A percentile compares a stretch with the other conserved stretches of the same genome.
Evolutionary conservation across 2,888 invertebrate species (phyloP).

Genomic region (Andrena marginata): DNA sequence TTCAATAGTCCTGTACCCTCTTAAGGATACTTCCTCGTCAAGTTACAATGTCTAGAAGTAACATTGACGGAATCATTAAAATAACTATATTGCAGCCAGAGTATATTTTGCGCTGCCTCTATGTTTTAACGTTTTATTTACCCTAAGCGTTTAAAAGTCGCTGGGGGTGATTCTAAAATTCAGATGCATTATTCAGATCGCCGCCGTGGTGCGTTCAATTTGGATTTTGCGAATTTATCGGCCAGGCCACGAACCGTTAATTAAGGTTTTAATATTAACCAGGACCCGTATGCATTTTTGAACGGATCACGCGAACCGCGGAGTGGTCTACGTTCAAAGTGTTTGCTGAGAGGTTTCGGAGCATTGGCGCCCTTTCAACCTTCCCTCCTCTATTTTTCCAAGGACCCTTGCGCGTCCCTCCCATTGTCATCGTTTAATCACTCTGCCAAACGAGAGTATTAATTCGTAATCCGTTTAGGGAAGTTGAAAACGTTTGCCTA

Average conservation of each 20-base stretch:
- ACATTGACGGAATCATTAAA: too few species aligned
- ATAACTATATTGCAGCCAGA: too few species aligned
- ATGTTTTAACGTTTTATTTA: neutral
- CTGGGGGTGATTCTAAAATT: slow-evolving; percentile 3
- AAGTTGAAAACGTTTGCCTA: neutral
- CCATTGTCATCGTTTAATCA: neutral
- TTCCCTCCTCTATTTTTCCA: neutral
- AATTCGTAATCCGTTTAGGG: neutral
- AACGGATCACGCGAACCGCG: slow-evolving; percentile 23
- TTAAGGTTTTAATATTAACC: slow-evolving; percentile 53
- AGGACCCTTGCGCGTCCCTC: neutral
- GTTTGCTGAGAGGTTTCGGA: slow-evolving; percentile 18
- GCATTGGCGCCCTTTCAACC: slow-evolving; percentile 5
- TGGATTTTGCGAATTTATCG: slow-evolving; percentile 36
- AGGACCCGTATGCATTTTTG: slow-evolving; percentile 24
- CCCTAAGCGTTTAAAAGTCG: neutral
- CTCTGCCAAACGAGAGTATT: neutral
- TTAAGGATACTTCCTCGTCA: too few species aligned
- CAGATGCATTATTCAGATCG: slow-evolving; percentile 40
- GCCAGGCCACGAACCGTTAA: slow-evolving; percentile 13
- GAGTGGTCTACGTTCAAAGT: slow-evolving; percentile 15
- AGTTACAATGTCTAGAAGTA: too few species aligned
- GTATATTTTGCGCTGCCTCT: too few species aligned
- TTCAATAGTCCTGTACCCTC: too few species aligned
- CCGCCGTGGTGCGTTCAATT: slow-evolving; percentile 38